Evolutionary conservation across 2,113 vertebrate species (phyloP).

Genomic region (Pollimyrus isidori): DNA sequence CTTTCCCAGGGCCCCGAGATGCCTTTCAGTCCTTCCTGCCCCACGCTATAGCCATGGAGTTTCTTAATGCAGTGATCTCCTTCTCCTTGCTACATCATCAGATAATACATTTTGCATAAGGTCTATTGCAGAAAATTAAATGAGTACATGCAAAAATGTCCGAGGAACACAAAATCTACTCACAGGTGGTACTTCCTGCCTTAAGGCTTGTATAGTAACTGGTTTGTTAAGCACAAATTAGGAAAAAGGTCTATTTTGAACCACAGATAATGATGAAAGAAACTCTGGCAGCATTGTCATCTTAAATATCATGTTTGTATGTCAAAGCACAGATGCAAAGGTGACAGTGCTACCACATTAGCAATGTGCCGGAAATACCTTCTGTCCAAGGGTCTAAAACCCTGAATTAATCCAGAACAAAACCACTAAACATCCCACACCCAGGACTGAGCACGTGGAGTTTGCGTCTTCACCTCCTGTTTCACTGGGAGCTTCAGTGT

Average conservation of each 20-base stretch:
- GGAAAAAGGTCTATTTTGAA: neutral
- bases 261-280: neutral
- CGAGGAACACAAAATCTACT: neutral
- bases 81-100: neutral
- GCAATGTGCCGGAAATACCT: neutral
- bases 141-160: neutral
- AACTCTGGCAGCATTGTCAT: neutral
- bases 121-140: neutral
- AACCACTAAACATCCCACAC: neutral
- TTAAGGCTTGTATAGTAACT: neutral
- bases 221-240: neutral
- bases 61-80: neutral
- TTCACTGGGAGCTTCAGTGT: neutral
- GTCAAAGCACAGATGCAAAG: neutral
- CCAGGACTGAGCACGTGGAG: neutral
- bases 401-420: neutral
- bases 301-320: neutral
- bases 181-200: neutral
- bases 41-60: neutral
- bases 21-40: neutral
- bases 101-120: neutral
- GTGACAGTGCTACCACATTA: neutral
- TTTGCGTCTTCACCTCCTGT: neutral
- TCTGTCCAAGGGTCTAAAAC: neutral
- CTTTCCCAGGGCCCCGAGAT: neutral